A percentile compares a stretch with the other conserved stretches of the same genome.
Evolutionary conservation across 2,888 invertebrate species (phyloP).

Genomic region (Patella depressa): DNA sequence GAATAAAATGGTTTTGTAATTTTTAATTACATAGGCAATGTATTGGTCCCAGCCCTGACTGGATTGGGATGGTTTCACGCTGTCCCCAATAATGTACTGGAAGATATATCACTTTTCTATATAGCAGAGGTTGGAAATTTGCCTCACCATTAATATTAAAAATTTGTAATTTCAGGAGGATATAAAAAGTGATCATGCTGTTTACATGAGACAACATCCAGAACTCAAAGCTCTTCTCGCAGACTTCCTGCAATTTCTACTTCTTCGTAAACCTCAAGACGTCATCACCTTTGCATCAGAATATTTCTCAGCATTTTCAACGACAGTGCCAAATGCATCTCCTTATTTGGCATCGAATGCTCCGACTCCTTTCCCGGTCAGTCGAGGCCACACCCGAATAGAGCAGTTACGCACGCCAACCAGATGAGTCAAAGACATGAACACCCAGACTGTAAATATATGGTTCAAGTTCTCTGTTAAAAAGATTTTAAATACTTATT

Average conservation of each 20-base stretch:
- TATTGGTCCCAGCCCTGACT: too few relatives aligned
- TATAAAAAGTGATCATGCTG: constrained; percentile 65
- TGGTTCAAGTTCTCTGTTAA: too few relatives aligned
- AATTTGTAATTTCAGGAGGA: constrained; percentile 59
- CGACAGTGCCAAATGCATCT: constrained; percentile 54
- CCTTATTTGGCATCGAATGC: constrained; percentile 60
- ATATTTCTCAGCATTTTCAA: constrained; percentile 69
- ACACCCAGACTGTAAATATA: too few relatives aligned
- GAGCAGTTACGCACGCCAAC: constrained; percentile 56
- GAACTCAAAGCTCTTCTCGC: constrained; percentile 69
- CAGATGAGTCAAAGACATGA: constrained; percentile 31
- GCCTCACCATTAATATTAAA: too few relatives aligned
- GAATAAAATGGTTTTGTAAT: too few relatives aligned
- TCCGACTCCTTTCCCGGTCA: constrained; percentile 62
- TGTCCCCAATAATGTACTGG: background rate
- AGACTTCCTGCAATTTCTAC: constrained; percentile 70
- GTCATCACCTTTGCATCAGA: constrained; percentile 68
- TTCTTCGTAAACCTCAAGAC: constrained; percentile 70
- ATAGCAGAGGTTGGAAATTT: background rate
- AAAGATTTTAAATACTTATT: too few relatives aligned
- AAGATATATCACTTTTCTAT: background rate
- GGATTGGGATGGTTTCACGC: too few relatives aligned
- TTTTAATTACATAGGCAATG: too few relatives aligned
- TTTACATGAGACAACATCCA: constrained; percentile 69
- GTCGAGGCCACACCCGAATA: constrained; percentile 56